Conservation (phyloP, 2,888 invertebrate species). For the Augiades crinisus region DNA sequence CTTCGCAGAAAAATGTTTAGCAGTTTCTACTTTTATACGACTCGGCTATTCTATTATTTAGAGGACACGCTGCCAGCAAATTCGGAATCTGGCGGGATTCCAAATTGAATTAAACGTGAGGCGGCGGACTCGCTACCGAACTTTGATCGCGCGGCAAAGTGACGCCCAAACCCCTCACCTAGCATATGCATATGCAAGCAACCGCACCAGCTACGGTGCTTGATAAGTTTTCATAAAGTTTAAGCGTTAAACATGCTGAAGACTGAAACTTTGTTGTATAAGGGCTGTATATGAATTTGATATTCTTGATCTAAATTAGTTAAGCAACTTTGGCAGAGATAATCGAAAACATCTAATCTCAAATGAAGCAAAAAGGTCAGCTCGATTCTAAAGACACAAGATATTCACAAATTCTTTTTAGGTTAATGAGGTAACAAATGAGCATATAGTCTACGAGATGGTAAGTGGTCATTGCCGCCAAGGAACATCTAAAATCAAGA, state of each 20-base stretch:
- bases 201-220: slow-evolving; percentile 15
- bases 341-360: no score
- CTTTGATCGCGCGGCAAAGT: slow-evolving; percentile 61
- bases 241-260: slow-evolving; percentile 18
- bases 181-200: slow-evolving; percentile 26
- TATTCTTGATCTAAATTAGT: not conserved
- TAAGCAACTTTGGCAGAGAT: no score
- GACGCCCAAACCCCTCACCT: slow-evolving; percentile 40
- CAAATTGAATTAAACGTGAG: slow-evolving; percentile 76
- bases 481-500: no score
- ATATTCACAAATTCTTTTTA: no score
- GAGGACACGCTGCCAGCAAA: slow-evolving; percentile 64
- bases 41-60: slow-evolving; percentile 69
- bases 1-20: slow-evolving; percentile 19
- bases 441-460: no score
- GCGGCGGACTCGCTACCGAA: slow-evolving; percentile 53
- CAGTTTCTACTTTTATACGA: slow-evolving; percentile 23
- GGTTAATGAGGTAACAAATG: no score
- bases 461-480: no score
- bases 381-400: no score
- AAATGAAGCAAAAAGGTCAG: no score
- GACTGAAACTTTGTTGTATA: slow-evolving; percentile 17
- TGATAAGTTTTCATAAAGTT: slow-evolving; percentile 25
- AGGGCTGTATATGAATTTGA: not conserved
- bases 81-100: slow-evolving; percentile 69